These are phyloP conservation scores for Bradypus variegatus DNA, from an alignment of 2,797 vertebrate genomes.

Conservation along the genomic window DNA sequence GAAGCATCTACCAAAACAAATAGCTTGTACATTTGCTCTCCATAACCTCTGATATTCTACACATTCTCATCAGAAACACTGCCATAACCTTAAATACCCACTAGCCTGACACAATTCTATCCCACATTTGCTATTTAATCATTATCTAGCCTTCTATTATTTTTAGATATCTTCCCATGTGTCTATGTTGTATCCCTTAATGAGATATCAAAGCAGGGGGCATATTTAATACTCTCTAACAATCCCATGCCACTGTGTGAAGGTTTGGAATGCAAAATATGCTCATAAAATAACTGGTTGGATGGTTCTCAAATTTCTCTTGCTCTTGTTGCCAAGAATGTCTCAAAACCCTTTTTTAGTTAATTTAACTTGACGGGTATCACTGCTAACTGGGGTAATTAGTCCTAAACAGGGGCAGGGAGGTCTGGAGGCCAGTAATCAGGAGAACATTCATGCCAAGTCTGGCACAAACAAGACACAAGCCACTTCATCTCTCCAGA, in stretches of 20 bases:
- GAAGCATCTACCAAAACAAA: background rate
- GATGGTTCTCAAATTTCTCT: constrained; percentile 31
- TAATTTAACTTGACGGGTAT: constrained; percentile 32
- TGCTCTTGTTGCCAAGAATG: background rate
- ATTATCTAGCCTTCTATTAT: background rate
- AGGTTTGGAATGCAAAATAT: constrained; percentile 29
- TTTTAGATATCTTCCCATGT: constrained; percentile 27
- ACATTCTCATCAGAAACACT: background rate
- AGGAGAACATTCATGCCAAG: background rate
- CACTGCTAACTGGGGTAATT: constrained; percentile 3
- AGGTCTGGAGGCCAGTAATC: background rate
- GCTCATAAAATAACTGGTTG: constrained; percentile 42
- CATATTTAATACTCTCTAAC: constrained; percentile 29
- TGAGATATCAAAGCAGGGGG: constrained; percentile 31
- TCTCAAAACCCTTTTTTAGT: constrained; percentile 20
- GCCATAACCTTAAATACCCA: background rate
- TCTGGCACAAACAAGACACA: background rate
- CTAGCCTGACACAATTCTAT: background rate
- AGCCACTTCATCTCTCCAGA: background rate
- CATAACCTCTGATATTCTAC: background rate
- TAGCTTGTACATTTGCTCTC: background rate
- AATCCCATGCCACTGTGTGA: background rate
- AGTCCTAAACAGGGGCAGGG: constrained; percentile 10
- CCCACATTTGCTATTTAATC: constrained; percentile 1
- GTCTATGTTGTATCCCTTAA: background rate